A percentile compares a stretch with the other conserved stretches of the same genome.
These are phyloP conservation scores for Xyrichtys novacula DNA, from an alignment of 2,797 vertebrate genomes.

Conservation along the genomic window DNA sequence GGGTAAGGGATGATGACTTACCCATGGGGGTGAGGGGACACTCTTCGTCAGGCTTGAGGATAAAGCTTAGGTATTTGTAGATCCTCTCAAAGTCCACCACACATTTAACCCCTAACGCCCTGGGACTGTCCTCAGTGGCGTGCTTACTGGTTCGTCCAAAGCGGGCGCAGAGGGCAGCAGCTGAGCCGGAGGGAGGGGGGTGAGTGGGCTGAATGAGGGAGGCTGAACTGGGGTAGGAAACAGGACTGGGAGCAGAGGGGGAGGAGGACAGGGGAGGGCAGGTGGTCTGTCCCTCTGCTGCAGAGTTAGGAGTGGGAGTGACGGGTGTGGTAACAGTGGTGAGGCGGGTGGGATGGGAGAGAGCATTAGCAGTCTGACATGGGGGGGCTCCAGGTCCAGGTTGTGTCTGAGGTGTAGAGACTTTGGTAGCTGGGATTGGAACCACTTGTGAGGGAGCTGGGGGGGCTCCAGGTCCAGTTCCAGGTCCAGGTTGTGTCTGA, in stretches of 20 bases:
- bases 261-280: neutral
- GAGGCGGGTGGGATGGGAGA: neutral
- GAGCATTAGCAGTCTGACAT: neutral
- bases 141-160: conserved; percentile 15
- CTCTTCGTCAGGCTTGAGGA: conserved; percentile 28
- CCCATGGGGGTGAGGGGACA: conserved; percentile 79
- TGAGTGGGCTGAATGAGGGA: neutral
- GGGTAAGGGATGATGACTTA: conserved; percentile 60
- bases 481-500: neutral
- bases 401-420: neutral
- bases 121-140: conserved; percentile 4
- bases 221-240: neutral
- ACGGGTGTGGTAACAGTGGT: neutral
- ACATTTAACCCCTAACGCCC: conserved; percentile 14
- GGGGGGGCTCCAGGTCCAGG: neutral
- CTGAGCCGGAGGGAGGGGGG: neutral
- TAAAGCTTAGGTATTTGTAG: conserved; percentile 74
- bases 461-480: too few species aligned
- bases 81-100: conserved; percentile 82
- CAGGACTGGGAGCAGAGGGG: neutral
- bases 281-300: neutral
- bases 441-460: neutral
- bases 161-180: accelerated
- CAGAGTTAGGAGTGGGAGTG: neutral
- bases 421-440: neutral